Percentiles rank a stretch among this genome's conserved stretches.
Evolutionary conservation across 2,113 vertebrate genomes (phyloP).

Genomic region (Xenopus borealis): DNA sequence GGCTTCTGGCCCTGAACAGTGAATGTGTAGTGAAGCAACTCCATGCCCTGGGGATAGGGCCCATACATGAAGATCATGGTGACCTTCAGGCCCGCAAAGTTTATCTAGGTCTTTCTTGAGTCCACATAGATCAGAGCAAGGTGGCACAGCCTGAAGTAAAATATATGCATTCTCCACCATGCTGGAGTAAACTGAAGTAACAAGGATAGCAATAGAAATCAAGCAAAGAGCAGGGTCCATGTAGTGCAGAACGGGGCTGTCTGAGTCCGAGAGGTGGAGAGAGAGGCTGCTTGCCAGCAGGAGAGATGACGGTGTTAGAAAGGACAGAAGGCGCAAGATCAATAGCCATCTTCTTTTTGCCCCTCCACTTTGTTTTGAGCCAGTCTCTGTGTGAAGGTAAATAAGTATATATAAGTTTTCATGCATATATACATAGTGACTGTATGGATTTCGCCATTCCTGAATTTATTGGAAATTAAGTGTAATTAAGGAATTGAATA

Average conservation of each 20-base stretch:
- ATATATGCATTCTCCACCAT: conserved; percentile 56
- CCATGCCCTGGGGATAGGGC: conserved; percentile 52
- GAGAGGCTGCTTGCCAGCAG: conserved; percentile 58
- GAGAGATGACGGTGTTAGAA: conserved; percentile 55
- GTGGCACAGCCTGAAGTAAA: conserved; percentile 64
- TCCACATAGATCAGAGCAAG: conserved; percentile 51
- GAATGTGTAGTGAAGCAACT: conserved; percentile 69
- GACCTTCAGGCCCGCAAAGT: conserved; percentile 60
- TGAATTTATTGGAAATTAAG: too few relatives aligned
- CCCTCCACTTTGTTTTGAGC: neutral
- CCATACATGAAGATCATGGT: conserved; percentile 75
- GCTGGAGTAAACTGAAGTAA: conserved; percentile 52
- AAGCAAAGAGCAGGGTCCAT: conserved; percentile 62
- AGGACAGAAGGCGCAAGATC: conserved; percentile 32
- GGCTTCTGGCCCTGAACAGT: conserved; percentile 45
- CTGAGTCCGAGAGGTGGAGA: conserved; percentile 46
- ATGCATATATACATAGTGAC: too few relatives aligned
- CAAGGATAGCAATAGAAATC: conserved; percentile 55
- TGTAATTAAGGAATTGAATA: too few relatives aligned
- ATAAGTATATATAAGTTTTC: neutral
- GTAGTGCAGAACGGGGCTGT: conserved; percentile 55
- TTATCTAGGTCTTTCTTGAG: conserved; percentile 51
- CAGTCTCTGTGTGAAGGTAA: neutral
- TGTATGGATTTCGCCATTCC: too few relatives aligned
- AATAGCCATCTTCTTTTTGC: conserved; percentile 14